Base-by-base conservation (phyloP, 2,888 invertebrate species). In the Drosophila birchii region DNA sequence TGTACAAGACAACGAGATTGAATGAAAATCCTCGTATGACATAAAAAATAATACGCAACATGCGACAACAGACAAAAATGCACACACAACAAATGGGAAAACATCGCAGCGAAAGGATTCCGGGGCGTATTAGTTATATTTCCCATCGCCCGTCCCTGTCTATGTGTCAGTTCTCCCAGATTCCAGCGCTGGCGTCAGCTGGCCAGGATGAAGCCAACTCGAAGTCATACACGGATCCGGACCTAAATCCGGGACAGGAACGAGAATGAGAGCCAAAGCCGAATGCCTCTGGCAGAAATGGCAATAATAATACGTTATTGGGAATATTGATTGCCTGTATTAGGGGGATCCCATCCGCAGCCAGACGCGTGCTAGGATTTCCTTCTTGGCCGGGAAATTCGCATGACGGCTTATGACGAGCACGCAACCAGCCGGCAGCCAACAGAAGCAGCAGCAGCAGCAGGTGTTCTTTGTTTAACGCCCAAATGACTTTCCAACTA, bases 281-380 rank as follows among this genome's bases (percentile, higher is more conserved):
- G 34, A 57, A 63, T 43, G 41, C 69, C 45, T 34, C 23, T 61
- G 39, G 49, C 55, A 55, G 70, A 60, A 76, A 74, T 69, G 87
- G 67, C 75, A 79, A 75, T 71, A 79, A 76, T 79, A 78, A 85
- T 76, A 81, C 72, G 75, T 78, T 87, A 82, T 87, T 78, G 80
- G 67, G 73, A 71, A 78, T 81, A 80, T 79, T 80, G 83, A 83
- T 83, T 83, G 81, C 74, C 71, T 58, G 71, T 63, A 63, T 72
- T 72, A 78, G 60, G 53, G 66, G 20, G 45, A 45, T 43, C 32
- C 49, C 23, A 29, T 41, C 11, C 55, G 43, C 38, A 36, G 26
- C 16, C 49, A 44, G 43, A 49, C 54, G 43, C 72, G 53, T 45
- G 61, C 72, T 59, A 34, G 60, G 69, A 70, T 60, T 71, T 47